Evolutionary conservation across 2,888 invertebrate species (phyloP).

Genomic region (Hyppa rectilinea): DNA sequence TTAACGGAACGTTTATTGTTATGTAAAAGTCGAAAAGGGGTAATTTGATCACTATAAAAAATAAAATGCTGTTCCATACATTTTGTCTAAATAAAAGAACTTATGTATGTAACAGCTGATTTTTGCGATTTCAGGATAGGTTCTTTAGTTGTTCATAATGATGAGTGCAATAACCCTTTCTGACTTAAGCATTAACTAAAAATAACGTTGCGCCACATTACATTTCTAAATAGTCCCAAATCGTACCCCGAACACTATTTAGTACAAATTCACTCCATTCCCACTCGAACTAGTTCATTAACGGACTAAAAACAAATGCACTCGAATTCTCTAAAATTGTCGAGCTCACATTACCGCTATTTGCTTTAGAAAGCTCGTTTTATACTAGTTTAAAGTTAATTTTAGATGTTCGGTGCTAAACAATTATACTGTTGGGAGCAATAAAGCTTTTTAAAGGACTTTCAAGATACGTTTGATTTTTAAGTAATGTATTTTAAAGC

Average conservation of each 20-base stretch:
- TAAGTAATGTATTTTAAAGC: not conserved
- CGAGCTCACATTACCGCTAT: constrained; percentile 4
- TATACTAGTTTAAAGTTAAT: constrained; percentile 20
- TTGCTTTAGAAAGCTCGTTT: constrained; percentile 14
- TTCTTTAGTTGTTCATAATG: too few relatives aligned
- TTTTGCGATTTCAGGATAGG: too few relatives aligned
- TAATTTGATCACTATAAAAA: too few relatives aligned
- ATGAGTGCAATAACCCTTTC: too few relatives aligned
- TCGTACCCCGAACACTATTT: constrained; percentile 8
- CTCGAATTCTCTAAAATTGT: constrained; percentile 44
- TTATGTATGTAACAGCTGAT: too few relatives aligned
- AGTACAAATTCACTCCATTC: constrained; percentile 20
- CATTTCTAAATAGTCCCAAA: not conserved
- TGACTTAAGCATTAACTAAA: too few relatives aligned
- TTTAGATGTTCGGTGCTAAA: constrained; percentile 23
- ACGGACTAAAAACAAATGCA: constrained; percentile 35
- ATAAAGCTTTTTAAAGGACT: constrained; percentile 8
- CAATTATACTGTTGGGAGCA: constrained; percentile 39
- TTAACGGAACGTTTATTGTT: not conserved
- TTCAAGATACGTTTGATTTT: not conserved
- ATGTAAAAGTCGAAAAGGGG: too few relatives aligned
- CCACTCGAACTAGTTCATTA: constrained; percentile 37
- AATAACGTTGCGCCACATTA: too few relatives aligned
- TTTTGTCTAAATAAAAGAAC: too few relatives aligned
- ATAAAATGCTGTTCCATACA: too few relatives aligned